These are phyloP conservation scores for Heteromormyrus szaboi DNA, from an alignment of 2,797 vertebrate species.

Conservation along the genomic window DNA sequence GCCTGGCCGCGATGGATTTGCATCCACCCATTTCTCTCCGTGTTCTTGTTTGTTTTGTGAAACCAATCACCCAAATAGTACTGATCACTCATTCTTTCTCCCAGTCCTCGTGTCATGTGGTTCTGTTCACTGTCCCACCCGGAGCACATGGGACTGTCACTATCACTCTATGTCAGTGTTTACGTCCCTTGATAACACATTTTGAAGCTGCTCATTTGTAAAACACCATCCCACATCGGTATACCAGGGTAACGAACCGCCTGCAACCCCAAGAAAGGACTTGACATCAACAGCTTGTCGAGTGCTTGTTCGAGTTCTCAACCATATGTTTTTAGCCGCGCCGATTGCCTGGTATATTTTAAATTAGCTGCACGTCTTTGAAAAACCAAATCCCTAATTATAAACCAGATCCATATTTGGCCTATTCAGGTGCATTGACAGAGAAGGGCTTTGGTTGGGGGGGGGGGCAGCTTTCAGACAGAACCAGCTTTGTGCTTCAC, in stretches of 20 bases:
- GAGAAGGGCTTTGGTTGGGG: slow-evolving; percentile 8
- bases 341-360: not conserved
- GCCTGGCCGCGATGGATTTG: not conserved
- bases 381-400: not conserved
- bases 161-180: not conserved
- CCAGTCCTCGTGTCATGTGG: not conserved
- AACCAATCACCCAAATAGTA: not conserved
- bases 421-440: not conserved
- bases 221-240: not conserved
- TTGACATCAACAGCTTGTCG: not conserved
- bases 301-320: not conserved
- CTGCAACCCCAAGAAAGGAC: not conserved
- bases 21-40: not conserved
- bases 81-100: not conserved
- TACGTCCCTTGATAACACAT: not conserved
- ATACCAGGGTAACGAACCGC: not conserved
- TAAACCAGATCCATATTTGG: slow-evolving; percentile 7
- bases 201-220: not conserved
- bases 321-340: not conserved
- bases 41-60: not conserved
- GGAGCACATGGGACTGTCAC: not conserved
- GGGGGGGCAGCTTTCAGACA: slow-evolving; percentile 21
- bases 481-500: slow-evolving; percentile 43
- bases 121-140: not conserved
- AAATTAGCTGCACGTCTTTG: not conserved